Base-by-base conservation (phyloP, 2,113 vertebrate species). In the Vicugna pacos region DNA sequence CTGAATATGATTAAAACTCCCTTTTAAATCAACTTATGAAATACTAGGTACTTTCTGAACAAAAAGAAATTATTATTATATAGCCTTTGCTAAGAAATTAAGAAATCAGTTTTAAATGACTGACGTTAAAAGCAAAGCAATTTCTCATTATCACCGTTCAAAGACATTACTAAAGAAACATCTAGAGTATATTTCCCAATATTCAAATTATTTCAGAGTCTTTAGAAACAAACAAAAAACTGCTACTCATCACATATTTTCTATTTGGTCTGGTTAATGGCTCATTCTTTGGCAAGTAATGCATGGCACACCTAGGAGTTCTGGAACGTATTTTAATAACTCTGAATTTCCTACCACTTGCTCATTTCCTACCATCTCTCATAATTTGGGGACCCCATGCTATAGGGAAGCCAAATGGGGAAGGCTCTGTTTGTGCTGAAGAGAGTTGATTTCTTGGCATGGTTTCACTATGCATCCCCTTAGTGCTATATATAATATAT, bases 51-150 rank as follows among this genome's bases (percentile, higher is more conserved):
- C 13, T 95, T 91, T 8, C 15, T 75, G 11, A 79, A 73, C 50
- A 58, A 79, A 83, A 94, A 67, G 20, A 83, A 83, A 83, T 24
- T 6, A 77, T 52, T 81, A 67, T 32, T 64, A 42, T 8, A 35
- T 67, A 56, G 8, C 28, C 9, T 96, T 80, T 80, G 13, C 19
- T 86, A 38, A 82, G 88, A 85, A 86, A 56, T 84, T 69, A 93
- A 52, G 26, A 93, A 62, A 92, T 83, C 42, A 35, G 26, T 80
- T 96, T 75, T 46, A 96, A 95, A 80, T 48, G 28, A 67, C 58
- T 12, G 15, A 6, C 3, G 20, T 72, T 75, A 76, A 96, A 91
- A 87, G 20, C 7, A 88, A 87, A 95, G 54, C 42, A 75, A 11
- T 82, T 92, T 93, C 87, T 91, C 65, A 52, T 54, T 54, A 3